phyloP scores from a whole-genome alignment of 2,113 vertebrate genomes.

The Rhea pennata region DNA sequence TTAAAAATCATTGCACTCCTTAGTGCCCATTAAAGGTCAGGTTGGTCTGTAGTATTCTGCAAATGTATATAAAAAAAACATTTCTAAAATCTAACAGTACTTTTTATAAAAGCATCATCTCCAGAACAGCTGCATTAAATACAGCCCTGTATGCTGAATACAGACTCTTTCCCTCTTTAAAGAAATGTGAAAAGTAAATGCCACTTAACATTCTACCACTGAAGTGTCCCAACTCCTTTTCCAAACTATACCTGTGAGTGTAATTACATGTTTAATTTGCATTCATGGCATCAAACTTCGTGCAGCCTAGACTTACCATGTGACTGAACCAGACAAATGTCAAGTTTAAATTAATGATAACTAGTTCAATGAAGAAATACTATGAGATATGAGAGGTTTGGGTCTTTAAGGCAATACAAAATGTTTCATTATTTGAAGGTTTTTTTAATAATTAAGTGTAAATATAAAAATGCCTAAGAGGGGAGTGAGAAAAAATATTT shows the following conservation, averaged over 20 bases:
- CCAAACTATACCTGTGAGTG: slow-evolving; percentile 49
- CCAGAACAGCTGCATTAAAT: slow-evolving; percentile 62
- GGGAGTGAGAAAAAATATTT: slow-evolving; percentile 77
- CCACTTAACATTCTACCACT: slow-evolving; percentile 46
- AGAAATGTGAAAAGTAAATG: slow-evolving; percentile 60
- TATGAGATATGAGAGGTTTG: slow-evolving; percentile 71
- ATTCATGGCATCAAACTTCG: slow-evolving; percentile 49
- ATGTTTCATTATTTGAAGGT: slow-evolving; percentile 69
- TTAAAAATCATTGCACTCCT: slow-evolving; percentile 69
- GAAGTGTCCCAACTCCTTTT: slow-evolving; percentile 62
- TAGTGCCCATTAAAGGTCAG: slow-evolving; percentile 68
- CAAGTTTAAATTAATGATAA: slow-evolving; percentile 63
- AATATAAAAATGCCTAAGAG: slow-evolving; percentile 75
- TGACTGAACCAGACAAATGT: slow-evolving; percentile 60
- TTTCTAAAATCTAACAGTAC: slow-evolving; percentile 70
- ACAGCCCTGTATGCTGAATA: slow-evolving; percentile 29
- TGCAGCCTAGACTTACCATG: slow-evolving; percentile 56
- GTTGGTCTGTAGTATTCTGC: slow-evolving; percentile 74
- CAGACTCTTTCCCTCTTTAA: slow-evolving; percentile 50
- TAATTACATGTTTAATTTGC: slow-evolving; percentile 10
- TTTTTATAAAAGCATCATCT: slow-evolving; percentile 67
- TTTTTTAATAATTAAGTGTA: slow-evolving; percentile 58
- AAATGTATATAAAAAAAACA: slow-evolving; percentile 48
- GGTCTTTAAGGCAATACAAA: slow-evolving; percentile 81
- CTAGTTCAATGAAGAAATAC: slow-evolving; percentile 55